Base-by-base conservation (phyloP, 2,888 invertebrate genomes). In the Antheraea assamensis region DNA sequence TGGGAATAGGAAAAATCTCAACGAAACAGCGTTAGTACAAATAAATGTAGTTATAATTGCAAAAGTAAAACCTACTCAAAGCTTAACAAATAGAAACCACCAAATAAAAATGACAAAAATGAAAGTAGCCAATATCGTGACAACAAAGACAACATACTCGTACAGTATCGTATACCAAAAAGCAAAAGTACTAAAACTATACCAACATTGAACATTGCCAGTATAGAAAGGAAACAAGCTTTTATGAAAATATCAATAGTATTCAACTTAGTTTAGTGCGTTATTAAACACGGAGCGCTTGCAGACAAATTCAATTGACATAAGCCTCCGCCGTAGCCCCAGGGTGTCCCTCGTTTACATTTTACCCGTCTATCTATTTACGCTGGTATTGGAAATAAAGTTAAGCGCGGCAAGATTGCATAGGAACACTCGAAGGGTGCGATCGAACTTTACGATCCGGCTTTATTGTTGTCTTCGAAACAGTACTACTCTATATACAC, bases 291-390 rank as follows among this genome's bases (percentile, higher is more conserved):
- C 85, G 87, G 86, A 86, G 90, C 90, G 92, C 90, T 92, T 88
- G 93, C 92, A 93, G 94, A 94, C 94, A 93, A 94, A 94, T 92
- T 94, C 92, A 94, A 94, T 94, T 93, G 92, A 89, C 91, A 89
- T 86, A 83, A 91, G 90, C 90, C 90, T 89, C 90, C 90, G 83
- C 81, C 83, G 83, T 78, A 89, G 90, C 91, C 88, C 89, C 90
- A 83, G 91, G 92, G 91, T 87, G 90, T 87, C 89, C 86, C 87
- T 88, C 91, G 88, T 88, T 90, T 89, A 90, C 89, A 90, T 90
- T 64, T 88, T 81, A 87, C 87, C 87, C 88, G 89, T 88, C 90
- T 88, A 90, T 89, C 90, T 90, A 92, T 92, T 92, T 91, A 91
- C 89, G 88, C 87, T 85, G 82, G 81, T 89, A 91, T 91, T 89